Evolutionary conservation across 1,140 invertebrate species (phyloP), one percentile per base, ranked within the genome.

Genomic region (Saxidomus purpurata): DNA sequence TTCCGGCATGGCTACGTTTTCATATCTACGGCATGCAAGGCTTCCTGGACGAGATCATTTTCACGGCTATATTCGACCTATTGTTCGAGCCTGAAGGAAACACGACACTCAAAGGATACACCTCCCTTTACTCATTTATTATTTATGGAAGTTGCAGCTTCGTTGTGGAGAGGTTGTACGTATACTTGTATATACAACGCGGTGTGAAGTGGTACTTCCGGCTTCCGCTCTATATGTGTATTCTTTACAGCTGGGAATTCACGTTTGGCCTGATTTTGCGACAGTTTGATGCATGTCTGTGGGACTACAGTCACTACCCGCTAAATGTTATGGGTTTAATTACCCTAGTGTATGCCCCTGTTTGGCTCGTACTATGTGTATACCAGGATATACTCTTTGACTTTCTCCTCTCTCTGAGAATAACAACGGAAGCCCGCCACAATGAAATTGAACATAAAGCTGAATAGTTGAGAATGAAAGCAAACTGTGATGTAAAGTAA

Each of bases 1-100:
- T 94, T 31, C 91, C 94, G 13, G 83, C 89, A 17, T 90, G 86
- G 89, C 90, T 90, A 19, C 92, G 96, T 74, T 94, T 96, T 17
- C 96, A 96, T 84, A 95, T 97, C 79, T 97, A 96, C 89, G 96
- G 96, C 0, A 95, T 97, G 76, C 96, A 96, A 90, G 96, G 96
- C 40, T 96, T 96, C 77, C 93, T 96, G 43, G 95, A 96, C 55
- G 96, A 97, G 93, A 95, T 97, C n/a, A 94, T 96, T 59, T 96
- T 96, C 91, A 96, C 96, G 0, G 96, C 96, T 9, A 89, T 95
- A 15, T 97, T 96, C 94, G 96, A 97, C 79, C 94, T 96, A 71
- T 91, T 96, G 1, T 93, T 96, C 74, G 74, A 91, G 22, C 91
- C 93, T 8, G 93, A 94, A 77, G 92, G 92, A 36, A 96, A 96